Evolutionary conservation across 2,113 vertebrate genomes (phyloP), one percentile per base, ranked within the genome.

Genomic region (Chauna torquata): DNA sequence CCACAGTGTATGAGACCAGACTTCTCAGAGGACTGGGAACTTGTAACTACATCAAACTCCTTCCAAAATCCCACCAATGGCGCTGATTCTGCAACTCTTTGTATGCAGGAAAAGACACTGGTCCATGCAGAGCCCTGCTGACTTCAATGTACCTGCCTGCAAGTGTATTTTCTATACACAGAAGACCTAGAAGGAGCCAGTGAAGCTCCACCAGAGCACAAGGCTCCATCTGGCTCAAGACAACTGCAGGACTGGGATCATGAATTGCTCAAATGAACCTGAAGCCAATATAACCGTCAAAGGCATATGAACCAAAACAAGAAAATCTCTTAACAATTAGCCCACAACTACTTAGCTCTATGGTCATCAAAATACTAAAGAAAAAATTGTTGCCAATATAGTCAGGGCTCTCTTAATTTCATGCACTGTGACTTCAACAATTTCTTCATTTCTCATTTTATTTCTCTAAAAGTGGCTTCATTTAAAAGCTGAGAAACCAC

Each of bases 341-440:
- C n/a, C 55, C 80, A 78, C 55, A 92, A 45, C 77, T 69, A 91
- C 89, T 95, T 89, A 93, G 91, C 94, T 97, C 55, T 74, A 84
- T 91, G 95, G 96, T 92, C 96, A 94, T 97, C 95, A 96, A 97
- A 95, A 96, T 61, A 87, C 62, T 85, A 84, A 94, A 96, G 92
- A 95, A 91, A 94, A 95, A 77, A 30, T 82, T 95, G 86, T 88
- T 97, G 96, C 96, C 95, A 96, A 82, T 98, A 90, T 65, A 97
- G 94, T 96, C 89, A 87, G 93, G 96, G 78, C 91, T 97, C 96
- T 97, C 97, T 98, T 98, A 98, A 98, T 98, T 98, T 98, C 98
- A 98, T 98, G 98, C 98, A 98, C 98, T 98, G 95, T 98, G 98
- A 96, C 97, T 98, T 97, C 97, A 97, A 97, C 98, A 97, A 97